Percentiles rank a stretch among this genome's conserved stretches.
Evolutionary conservation across 2,113 vertebrate species (phyloP).

Genomic region (Microtus pennsylvanicus): DNA sequence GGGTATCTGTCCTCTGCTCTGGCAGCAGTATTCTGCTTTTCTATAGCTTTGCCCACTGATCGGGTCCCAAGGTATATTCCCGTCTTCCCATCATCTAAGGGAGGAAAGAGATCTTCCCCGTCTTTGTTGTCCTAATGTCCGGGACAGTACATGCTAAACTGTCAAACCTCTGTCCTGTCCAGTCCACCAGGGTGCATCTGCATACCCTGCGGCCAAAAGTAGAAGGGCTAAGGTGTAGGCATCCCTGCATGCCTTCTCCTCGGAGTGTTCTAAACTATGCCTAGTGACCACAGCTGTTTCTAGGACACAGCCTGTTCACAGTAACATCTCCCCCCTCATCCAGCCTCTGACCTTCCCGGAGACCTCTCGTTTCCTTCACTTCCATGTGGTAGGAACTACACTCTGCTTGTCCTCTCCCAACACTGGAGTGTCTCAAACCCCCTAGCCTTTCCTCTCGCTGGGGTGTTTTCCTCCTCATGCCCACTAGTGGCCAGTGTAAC

Average conservation of each 20-base stretch:
- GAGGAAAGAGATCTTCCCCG: neutral
- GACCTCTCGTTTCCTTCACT: neutral
- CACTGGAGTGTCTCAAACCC: neutral
- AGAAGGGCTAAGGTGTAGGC: neutral
- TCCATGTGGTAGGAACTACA: neutral
- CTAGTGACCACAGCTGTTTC: neutral
- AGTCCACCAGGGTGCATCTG: neutral
- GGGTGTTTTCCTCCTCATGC: neutral
- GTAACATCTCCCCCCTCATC: neutral
- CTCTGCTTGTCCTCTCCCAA: neutral
- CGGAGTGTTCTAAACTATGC: neutral
- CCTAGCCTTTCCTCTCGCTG: neutral
- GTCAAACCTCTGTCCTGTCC: neutral
- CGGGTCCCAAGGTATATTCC: neutral
- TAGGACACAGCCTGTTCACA: neutral
- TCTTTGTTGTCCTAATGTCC: neutral
- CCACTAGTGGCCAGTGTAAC: neutral
- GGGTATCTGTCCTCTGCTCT: neutral
- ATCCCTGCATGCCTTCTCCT: neutral
- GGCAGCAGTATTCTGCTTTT: neutral
- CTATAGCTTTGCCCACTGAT: neutral
- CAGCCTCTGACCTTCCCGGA: neutral
- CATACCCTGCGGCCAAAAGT: neutral
- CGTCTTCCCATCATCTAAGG: neutral
- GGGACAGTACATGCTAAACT: neutral